Conservation (phyloP, 2,888 invertebrate genomes). For the Clostera curtula region DNA sequence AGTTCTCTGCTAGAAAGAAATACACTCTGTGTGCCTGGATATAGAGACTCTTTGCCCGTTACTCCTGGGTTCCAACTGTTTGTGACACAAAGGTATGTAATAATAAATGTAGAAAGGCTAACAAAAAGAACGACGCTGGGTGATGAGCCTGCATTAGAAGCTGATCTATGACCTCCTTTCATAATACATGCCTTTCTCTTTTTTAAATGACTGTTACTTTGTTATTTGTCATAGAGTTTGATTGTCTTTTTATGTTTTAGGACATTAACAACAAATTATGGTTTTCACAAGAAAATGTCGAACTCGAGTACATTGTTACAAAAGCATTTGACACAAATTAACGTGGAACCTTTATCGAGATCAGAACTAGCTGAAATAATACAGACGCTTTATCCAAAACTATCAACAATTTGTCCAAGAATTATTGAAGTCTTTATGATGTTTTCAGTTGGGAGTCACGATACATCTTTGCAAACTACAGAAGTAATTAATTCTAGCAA, state of each 20-base stretch:
- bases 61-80: conserved; percentile 94
- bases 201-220: too few relatives aligned
- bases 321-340: conserved; percentile 87
- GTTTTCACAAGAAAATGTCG: conserved; percentile 78
- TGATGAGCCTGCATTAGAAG: too few relatives aligned
- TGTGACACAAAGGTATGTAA: conserved; percentile 84
- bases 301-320: conserved; percentile 81
- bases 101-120: too few relatives aligned
- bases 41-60: conserved; percentile 86
- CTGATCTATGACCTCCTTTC: too few relatives aligned
- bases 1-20: conserved; percentile 89
- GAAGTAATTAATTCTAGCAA: conserved; percentile 28
- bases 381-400: conserved; percentile 78
- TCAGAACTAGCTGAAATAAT: conserved; percentile 85
- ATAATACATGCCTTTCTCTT: too few relatives aligned
- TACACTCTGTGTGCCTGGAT: conserved; percentile 89
- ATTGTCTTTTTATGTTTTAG: conserved; percentile 47
- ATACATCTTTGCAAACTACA: conserved; percentile 58
- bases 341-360: conserved; percentile 84
- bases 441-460: conserved; percentile 83
- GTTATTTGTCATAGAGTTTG: neutral
- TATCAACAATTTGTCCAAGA: conserved; percentile 82
- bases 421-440: conserved; percentile 89
- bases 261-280: conserved; percentile 74
- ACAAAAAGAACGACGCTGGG: too few relatives aligned